Conservation (phyloP, 2,797 vertebrate species). For the Chromis chromis region DNA sequence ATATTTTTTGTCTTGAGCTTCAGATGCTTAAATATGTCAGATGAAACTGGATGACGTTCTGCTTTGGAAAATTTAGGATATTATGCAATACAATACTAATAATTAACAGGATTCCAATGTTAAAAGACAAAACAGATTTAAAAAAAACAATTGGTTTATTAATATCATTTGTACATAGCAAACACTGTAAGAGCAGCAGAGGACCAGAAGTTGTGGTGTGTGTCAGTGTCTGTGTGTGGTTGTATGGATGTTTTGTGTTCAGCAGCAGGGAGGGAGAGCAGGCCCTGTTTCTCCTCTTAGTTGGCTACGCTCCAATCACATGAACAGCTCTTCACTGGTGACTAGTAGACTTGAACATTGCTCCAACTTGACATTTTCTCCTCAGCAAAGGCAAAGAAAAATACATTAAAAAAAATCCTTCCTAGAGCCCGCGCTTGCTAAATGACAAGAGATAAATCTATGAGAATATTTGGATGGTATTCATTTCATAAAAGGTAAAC, state of each 20-base stretch:
- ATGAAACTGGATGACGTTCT: background rate
- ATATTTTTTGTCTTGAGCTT: background rate
- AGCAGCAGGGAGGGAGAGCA: conserved; percentile 89
- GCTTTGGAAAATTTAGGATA: background rate
- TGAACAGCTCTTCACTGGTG: conserved; percentile 53
- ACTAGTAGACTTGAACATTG: conserved; percentile 61
- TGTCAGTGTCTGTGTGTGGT: conserved; percentile 50
- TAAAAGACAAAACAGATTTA: conserved; percentile 73
- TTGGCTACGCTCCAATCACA: conserved; percentile 67
- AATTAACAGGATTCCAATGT: background rate
- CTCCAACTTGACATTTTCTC: conserved; percentile 75
- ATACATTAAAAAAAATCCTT: conserved; percentile 69
- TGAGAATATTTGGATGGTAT: conserved; percentile 70
- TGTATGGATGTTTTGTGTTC: conserved; percentile 65
- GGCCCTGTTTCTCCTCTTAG: conserved; percentile 76
- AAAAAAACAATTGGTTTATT: conserved; percentile 91
- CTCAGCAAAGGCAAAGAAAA: conserved; percentile 78
- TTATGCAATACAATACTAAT: background rate
- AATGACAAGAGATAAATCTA: conserved; percentile 68
- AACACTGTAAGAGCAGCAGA: conserved; percentile 89
- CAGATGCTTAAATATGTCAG: background rate
- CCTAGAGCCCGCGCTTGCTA: conserved; percentile 52
- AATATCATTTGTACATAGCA: conserved; percentile 86
- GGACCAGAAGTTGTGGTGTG: conserved; percentile 79
- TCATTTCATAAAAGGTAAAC: conserved; percentile 67